Evolutionary conservation across 2,113 vertebrate genomes (phyloP), one percentile per base, ranked within the genome.

Genomic region (Parus major): DNA sequence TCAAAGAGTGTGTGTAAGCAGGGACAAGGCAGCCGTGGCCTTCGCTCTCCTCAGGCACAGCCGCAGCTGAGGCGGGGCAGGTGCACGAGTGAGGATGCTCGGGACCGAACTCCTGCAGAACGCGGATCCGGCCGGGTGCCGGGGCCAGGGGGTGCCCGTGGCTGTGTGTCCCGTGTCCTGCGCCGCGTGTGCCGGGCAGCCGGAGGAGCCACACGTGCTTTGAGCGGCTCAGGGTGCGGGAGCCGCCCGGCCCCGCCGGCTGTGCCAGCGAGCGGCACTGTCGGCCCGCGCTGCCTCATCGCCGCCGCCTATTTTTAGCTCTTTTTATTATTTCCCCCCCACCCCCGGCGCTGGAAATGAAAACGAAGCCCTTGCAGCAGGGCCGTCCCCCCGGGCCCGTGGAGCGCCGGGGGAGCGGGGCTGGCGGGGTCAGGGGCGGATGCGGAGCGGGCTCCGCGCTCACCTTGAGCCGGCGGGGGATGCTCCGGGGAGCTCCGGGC

Each of bases 221-320:
- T 1, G 28, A 56, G 71, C 0, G 4, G 63, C 68, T 24, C 52
- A 1, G 77, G 78, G 59, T 20, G 56, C 8, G 16, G 53, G 89
- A 33, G 25, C 90, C 28, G 31, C 15, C 42, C 2, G 55, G n/a
- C 92, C 39, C 5, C 3, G 5, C 77, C 25, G 11, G 44, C 15
- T 4, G 46, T 12, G 86, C 95, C 96, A 89, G 90, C 8, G 42
- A 95, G 95, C 9, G 96, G 92, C 95, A 94, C 85, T 96, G 90
- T 92, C 31, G 91, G 17, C 83, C 83, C 35, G 15, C 12, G 7
- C 3, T 61, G 36, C 78, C 53, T 16, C 15, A 21, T 27, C 31
- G 39, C 91, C 6, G 77, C 64, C 41, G 60, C 10, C 27, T 92
- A 86, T 92, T 95, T 92, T 84, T 95, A 94, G 92, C 80, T 66